Evolutionary conservation across 1,140 invertebrate species (phyloP).

Genomic region (Leptoteleia sp.): DNA sequence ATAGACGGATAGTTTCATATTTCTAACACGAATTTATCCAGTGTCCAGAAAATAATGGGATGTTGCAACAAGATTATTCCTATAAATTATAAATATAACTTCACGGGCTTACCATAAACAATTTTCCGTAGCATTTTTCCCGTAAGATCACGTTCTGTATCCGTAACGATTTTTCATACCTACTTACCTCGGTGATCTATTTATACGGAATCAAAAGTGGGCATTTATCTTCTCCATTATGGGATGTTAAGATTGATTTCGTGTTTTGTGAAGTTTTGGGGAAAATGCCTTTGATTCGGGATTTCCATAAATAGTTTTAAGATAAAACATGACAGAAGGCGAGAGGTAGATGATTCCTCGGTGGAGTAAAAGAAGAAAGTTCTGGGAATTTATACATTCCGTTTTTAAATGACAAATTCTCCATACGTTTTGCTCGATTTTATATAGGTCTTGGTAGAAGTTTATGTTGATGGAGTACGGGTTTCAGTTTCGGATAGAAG

Average conservation of each 20-base stretch:
- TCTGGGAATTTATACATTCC: neutral
- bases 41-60: no score
- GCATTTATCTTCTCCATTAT: conserved; percentile 22
- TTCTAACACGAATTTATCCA: no score
- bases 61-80: no score
- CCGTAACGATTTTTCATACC: conserved; percentile 25
- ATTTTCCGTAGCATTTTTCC: no score
- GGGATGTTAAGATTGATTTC: conserved; percentile 20
- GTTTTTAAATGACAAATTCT: no score
- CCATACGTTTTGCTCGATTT: neutral
- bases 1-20: no score
- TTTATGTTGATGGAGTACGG: no score
- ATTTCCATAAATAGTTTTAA: conserved; percentile 1
- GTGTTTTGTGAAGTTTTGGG: conserved; percentile 19
- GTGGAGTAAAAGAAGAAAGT: neutral
- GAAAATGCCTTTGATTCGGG: conserved; percentile 16
- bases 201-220: conserved; percentile 14
- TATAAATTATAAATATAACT: no score
- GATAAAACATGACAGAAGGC: neutral
- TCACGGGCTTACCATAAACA: no score
- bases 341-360: neutral
- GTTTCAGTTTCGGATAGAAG: no score
- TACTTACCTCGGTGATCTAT: no score
- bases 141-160: no score
- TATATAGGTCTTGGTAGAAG: neutral